These are phyloP conservation scores for Rhinatrema bivittatum DNA, from an alignment of 2,797 vertebrate genomes.

Conservation along the genomic window DNA sequence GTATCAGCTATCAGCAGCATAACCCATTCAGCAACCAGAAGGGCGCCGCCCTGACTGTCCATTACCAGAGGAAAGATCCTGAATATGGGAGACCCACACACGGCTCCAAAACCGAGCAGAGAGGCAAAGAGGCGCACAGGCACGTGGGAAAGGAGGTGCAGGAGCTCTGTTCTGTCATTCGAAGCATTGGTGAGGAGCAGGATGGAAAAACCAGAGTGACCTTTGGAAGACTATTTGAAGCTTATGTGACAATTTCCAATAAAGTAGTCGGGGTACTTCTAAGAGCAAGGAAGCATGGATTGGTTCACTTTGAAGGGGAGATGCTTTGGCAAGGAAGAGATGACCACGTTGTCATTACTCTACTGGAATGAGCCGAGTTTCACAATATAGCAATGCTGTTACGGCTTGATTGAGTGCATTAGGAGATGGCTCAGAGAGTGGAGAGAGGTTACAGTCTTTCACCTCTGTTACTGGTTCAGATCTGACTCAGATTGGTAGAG, in stretches of 20 bases:
- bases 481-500: too few species aligned
- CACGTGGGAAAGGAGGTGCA: conserved; percentile 70
- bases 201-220: conserved; percentile 51
- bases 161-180: conserved; percentile 71
- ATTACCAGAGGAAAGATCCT: conserved; percentile 46
- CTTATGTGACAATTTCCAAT: conserved; percentile 80
- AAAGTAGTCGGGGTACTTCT: conserved; percentile 82
- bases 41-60: conserved; percentile 10
- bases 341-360: conserved; percentile 66
- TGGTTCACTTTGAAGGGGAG: conserved; percentile 80
- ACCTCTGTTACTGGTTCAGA: too few species aligned
- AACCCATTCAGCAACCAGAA: conserved; percentile 72
- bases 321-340: conserved; percentile 91
- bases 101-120: conserved; percentile 74
- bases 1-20: conserved; percentile 66
- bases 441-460: too few species aligned
- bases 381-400: too few species aligned
- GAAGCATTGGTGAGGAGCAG: conserved; percentile 52
- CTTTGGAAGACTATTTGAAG: conserved; percentile 76
- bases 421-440: too few species aligned
- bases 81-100: conserved; percentile 70
- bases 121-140: conserved; percentile 72
- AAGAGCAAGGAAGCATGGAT: conserved; percentile 73
- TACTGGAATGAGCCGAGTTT: conserved; percentile 49
- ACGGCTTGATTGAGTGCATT: too few species aligned